Evolutionary conservation across 2,888 invertebrate species (phyloP), one percentile per base, ranked within the genome.

Genomic region (Sarcophaga caerulescens): DNA sequence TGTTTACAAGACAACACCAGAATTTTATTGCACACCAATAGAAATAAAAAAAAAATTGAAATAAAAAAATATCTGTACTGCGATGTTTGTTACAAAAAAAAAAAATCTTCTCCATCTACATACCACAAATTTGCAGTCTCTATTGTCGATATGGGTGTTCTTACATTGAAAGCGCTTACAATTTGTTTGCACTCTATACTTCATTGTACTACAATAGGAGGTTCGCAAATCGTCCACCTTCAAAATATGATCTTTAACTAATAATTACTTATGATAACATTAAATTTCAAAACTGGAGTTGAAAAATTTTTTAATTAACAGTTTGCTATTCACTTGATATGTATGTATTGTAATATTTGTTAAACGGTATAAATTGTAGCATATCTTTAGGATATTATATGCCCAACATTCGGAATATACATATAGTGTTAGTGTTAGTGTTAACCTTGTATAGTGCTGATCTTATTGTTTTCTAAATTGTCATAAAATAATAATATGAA

Each of bases 21-120:
- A 74, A 80, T 86, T 86, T 86, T 86, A 86, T 86, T 86, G 83
- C 83, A 83, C 77, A 80, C 77, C 80, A 83, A 81, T 83, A 68
- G 81, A 68, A 81, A 83, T 81, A 84, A 65, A 78, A 77, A 85
- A 74, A 73, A 76, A n/a, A n/a, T n/a, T n/a, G 81, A 68, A 81
- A 83, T 81, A 84, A 47, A 77, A 79, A 76, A 74, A 75, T 59
- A 83, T 44, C 47, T 73, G 57, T 66, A 63, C 35, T 74, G 65
- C 44, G 63, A 77, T 77, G 45, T 74, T 74, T 35, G 52, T 71
- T 71, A 73, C 59, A 82, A 76, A 25, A 35, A 86, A 69, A 78
- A 74, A 79, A 25, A 12, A 25, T 59, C 65, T 5, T 23, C 35
- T 59, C 60, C 2, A 73, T 10, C 35, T 23, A n/a, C n/a, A n/a